Evolutionary conservation across 2,888 invertebrate species (phyloP), one percentile per base, ranked within the genome.

Genomic region (Oscheius myriophilus): DNA sequence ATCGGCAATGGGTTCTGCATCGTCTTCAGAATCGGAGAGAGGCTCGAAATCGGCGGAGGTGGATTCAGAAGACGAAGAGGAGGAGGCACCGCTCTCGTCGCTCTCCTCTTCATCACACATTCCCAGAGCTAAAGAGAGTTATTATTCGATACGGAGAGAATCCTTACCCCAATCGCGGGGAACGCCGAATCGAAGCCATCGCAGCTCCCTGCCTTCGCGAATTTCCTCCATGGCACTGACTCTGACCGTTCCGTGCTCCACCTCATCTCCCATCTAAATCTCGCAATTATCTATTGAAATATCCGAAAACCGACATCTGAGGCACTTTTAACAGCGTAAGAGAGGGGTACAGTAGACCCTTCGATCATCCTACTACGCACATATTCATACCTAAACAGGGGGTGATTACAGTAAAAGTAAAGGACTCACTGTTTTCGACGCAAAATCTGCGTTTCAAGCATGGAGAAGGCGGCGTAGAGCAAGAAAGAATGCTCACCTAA

Each of bases 361-460:
- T 65, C 55, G 0, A 65, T 43, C 25, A 65, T 45, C 46, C n/a
- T 26, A 21, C 23, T n/a, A 4, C 45, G 23, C 25, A 43, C 12
- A 11, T 45, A 12, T 18, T 43, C 45, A 23, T 45, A 65, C 23
- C 18, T 23, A 6, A 33, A 33, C 3, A 6, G 33, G 4, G 33
- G 9, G 3, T 33, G 9, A 6, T 33, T 33, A 9, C 33, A 33
- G 33, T 6, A 33, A 6, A 3, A 3, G 4, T 33, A 6, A 9
- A 33, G 33, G 33, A 33, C 33, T 9, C 33, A 33, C 33, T 33
- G 33, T 33, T 21, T 18, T 41, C 57, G 64, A 1, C 54, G 55
- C n/a, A 68, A 25, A 25, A 68, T 54, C 42, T 63, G 62, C 16
- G 26, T 45, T 55, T 68, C 68, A n/a, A 68, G 18, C 68, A 68